Conservation (phyloP, 2,797 vertebrate genomes). For the Eutrigla gurnardus region DNA sequence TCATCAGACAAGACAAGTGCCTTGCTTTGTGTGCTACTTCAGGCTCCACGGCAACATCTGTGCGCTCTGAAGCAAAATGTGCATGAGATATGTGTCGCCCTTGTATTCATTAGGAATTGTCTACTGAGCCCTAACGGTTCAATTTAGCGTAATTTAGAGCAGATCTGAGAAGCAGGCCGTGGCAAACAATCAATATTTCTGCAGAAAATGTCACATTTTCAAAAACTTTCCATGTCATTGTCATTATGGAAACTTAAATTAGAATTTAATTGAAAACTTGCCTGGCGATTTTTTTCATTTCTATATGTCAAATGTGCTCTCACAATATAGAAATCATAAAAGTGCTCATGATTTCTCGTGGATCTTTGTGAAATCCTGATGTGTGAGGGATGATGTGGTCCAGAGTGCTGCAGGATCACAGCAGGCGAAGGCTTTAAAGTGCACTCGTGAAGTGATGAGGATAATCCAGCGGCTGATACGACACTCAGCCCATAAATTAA, state of each 20-base stretch:
- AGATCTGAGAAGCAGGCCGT: conserved; percentile 52
- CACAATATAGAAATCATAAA: background rate
- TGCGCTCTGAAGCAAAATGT: conserved; percentile 80
- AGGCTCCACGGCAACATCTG: conserved; percentile 86
- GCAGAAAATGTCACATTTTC: conserved; percentile 16
- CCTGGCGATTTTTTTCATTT: background rate
- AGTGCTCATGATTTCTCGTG: background rate
- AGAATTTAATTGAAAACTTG: background rate
- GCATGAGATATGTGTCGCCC: conserved; percentile 72
- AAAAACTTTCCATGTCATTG: background rate
- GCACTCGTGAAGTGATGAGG: conserved; percentile 49
- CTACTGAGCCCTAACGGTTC: conserved; percentile 71
- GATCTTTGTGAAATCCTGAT: conserved; percentile 2
- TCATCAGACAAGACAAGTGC: conserved; percentile 92
- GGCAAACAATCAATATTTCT: conserved; percentile 44
- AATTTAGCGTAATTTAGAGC: conserved; percentile 57
- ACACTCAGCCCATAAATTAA: conserved; percentile 56
- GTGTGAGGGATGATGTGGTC: background rate
- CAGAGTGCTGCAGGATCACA: conserved; percentile 9
- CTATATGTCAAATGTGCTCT: background rate
- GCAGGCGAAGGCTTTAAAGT: conserved; percentile 40
- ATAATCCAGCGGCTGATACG: conserved; percentile 57
- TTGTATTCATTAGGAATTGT: conserved; percentile 80
- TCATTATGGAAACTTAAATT: background rate
- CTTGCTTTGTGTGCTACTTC: conserved; percentile 86